Evolutionary conservation across 2,797 vertebrate genomes (phyloP).

Genomic region (Pangasius sanitwongsei): DNA sequence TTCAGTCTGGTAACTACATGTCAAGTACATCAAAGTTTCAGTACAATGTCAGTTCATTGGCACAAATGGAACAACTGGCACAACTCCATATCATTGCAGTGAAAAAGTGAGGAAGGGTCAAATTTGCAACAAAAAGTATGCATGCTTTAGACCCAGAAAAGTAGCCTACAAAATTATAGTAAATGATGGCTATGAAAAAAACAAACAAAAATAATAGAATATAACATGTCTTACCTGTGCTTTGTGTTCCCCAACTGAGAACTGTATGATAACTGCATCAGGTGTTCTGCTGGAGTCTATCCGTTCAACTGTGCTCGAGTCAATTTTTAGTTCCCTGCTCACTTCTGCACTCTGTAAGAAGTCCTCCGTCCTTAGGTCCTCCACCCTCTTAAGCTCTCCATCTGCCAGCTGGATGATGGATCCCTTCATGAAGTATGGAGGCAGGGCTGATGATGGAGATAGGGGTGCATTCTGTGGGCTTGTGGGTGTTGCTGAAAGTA

Average conservation of each 20-base stretch:
- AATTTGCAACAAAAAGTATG: not conserved
- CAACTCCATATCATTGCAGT: not conserved
- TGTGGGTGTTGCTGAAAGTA: constrained; percentile 63
- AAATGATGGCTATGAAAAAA: not conserved
- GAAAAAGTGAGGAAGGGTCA: not conserved
- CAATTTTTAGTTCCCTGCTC: constrained; percentile 95
- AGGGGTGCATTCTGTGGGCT: constrained; percentile 73
- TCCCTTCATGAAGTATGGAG: constrained; percentile 92
- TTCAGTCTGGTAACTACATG: not conserved
- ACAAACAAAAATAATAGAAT: not conserved
- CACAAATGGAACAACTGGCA: not conserved
- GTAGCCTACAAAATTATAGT: not conserved
- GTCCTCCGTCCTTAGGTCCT: constrained; percentile 97
- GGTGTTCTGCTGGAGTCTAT: constrained; percentile 90
- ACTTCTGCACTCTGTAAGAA: constrained; percentile 99
- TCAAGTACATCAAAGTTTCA: not conserved
- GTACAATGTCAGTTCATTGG: not conserved
- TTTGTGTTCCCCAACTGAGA: constrained; percentile 95
- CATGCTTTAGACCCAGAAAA: not conserved
- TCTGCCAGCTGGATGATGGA: constrained; percentile 98
- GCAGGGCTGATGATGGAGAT: constrained; percentile 75
- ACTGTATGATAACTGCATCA: constrained; percentile 93
- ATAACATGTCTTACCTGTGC: constrained; percentile 83
- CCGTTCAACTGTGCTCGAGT: constrained; percentile 96
- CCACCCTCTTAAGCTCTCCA: constrained; percentile 95